These are phyloP conservation scores for Ariopsis seemanni DNA, from an alignment of 2,113 vertebrate genomes.

Conservation along the genomic window DNA sequence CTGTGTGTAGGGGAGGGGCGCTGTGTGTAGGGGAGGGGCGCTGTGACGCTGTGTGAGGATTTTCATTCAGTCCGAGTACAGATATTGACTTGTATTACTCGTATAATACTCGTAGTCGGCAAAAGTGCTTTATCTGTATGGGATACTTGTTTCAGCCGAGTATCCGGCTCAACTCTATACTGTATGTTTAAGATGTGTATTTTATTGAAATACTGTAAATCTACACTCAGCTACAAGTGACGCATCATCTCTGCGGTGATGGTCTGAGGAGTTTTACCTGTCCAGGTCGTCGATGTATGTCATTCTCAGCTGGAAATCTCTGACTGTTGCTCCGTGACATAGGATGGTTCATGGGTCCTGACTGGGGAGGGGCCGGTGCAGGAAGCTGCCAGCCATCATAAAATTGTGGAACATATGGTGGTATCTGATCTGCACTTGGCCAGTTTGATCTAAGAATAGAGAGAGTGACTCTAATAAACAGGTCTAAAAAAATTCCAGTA, in stretches of 20 bases:
- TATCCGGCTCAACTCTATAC: background rate
- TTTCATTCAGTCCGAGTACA: too few relatives aligned
- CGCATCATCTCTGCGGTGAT: background rate
- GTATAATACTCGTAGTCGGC: too few relatives aligned
- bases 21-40: too few relatives aligned
- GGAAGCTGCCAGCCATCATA: constrained; percentile 78
- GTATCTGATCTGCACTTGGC: constrained; percentile 63
- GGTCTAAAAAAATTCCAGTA: background rate
- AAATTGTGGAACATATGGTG: constrained; percentile 74
- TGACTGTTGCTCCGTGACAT: constrained; percentile 62
- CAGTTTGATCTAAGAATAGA: constrained; percentile 65
- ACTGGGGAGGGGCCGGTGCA: background rate
- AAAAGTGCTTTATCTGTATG: too few relatives aligned
- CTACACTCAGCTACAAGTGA: background rate
- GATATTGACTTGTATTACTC: too few relatives aligned
- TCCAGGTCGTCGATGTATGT: constrained; percentile 17
- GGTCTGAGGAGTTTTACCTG: constrained; percentile 47
- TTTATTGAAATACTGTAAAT: background rate
- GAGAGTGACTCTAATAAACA: background rate
- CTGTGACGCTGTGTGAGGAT: too few relatives aligned
- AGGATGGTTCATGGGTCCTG: background rate
- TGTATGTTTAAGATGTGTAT: background rate
- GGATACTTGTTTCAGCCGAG: too few relatives aligned
- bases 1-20: too few relatives aligned
- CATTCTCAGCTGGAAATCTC: constrained; percentile 22